These are phyloP conservation scores for Elachura formosa DNA, from an alignment of 2,113 vertebrate species.

Conservation along the genomic window DNA sequence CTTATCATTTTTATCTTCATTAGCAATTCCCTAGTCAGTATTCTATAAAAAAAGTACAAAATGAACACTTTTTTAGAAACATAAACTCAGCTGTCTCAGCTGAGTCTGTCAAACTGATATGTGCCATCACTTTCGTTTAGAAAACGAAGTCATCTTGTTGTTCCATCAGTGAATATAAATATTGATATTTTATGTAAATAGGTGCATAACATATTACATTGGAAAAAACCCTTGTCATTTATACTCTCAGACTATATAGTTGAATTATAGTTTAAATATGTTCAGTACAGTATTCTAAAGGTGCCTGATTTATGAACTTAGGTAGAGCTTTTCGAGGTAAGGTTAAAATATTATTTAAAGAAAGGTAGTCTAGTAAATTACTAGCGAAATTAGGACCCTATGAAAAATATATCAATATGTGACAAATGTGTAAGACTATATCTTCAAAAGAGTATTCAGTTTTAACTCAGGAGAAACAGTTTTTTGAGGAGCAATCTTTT, in stretches of 20 bases:
- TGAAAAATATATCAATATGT: neutral
- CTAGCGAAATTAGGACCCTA: neutral
- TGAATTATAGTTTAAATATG: neutral
- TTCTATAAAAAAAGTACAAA: slow-evolving; percentile 6
- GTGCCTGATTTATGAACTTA: neutral
- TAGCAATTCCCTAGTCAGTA: slow-evolving; percentile 21
- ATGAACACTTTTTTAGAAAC: neutral
- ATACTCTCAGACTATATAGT: neutral
- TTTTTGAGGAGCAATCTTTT: neutral
- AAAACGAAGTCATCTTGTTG: slow-evolving; percentile 6
- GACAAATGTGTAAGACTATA: neutral
- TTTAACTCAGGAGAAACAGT: neutral
- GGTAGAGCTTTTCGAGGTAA: neutral
- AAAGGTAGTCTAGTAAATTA: neutral
- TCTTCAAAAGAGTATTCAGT: neutral
- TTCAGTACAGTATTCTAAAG: neutral
- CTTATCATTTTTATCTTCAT: slow-evolving; percentile 23
- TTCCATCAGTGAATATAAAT: slow-evolving; percentile 13
- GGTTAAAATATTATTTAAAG: neutral
- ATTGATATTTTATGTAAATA: slow-evolving; percentile 34
- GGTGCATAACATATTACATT: neutral
- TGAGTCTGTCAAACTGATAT: slow-evolving; percentile 40
- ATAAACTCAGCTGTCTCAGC: slow-evolving; percentile 24
- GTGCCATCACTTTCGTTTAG: slow-evolving; percentile 33
- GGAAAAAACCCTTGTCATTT: neutral